These are phyloP conservation scores for Alcis repandata DNA, from an alignment of 2,888 invertebrate species.

Conservation along the genomic window DNA sequence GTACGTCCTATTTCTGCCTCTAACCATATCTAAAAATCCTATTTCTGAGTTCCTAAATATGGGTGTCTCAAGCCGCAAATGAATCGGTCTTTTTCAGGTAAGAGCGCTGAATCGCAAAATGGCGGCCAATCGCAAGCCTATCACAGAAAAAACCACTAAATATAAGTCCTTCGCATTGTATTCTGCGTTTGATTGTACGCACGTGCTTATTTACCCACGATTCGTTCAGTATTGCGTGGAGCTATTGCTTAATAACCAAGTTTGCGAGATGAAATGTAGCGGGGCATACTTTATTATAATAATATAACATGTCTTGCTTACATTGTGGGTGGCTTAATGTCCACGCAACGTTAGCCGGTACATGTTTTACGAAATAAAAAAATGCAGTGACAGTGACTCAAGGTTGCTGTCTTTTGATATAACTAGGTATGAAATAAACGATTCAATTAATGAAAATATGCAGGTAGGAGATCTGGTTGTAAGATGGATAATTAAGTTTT, in stretches of 20 bases:
- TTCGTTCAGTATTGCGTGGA: conserved; percentile 40
- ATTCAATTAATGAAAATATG: too few relatives aligned
- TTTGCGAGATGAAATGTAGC: conserved; percentile 33
- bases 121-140: too few relatives aligned
- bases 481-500: too few relatives aligned
- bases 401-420: neutral
- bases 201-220: conserved; percentile 41
- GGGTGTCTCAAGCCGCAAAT: too few relatives aligned
- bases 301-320: conserved; percentile 8
- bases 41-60: too few relatives aligned
- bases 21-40: too few relatives aligned
- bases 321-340: neutral
- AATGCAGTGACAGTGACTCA: neutral
- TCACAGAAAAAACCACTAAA: too few relatives aligned
- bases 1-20: too few relatives aligned
- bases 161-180: neutral
- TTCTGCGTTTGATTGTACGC: conserved; percentile 21
- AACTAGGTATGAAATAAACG: neutral
- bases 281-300: conserved; percentile 1
- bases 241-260: conserved; percentile 41
- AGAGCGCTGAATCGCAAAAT: neutral
- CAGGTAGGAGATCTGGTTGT: too few relatives aligned
- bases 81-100: too few relatives aligned
- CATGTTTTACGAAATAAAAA: neutral
- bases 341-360: neutral